Percentiles rank a stretch among this genome's conserved stretches.
Conservation (phyloP, 2,113 vertebrate genomes). For the Chascanopsetta lugubris region DNA sequence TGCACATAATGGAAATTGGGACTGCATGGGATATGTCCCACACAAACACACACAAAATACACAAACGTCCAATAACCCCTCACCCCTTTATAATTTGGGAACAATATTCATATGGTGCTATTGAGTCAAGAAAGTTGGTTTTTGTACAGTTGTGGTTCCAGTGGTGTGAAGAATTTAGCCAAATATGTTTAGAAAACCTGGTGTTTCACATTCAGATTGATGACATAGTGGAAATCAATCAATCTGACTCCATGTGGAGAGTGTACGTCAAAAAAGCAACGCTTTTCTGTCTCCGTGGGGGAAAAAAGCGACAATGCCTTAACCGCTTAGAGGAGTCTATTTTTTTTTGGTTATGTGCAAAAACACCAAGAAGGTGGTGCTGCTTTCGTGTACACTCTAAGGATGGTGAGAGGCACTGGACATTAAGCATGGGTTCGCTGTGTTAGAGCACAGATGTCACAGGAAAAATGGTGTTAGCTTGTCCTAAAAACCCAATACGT, state of each 20-base stretch:
- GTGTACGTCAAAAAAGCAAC: conserved; percentile 52
- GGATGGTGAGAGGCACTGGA: conserved; percentile 40
- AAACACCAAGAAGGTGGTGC: conserved; percentile 34
- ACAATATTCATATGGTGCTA: conserved; percentile 80
- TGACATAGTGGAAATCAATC: conserved; percentile 4
- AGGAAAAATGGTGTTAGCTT: conserved; percentile 41
- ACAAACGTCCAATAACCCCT: conserved; percentile 51
- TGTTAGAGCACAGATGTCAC: conserved; percentile 24
- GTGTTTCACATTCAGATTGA: conserved; percentile 25
- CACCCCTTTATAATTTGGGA: conserved; percentile 75
- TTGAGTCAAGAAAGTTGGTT: conserved; percentile 42
- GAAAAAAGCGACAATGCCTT: conserved; percentile 51
- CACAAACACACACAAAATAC: conserved; percentile 33
- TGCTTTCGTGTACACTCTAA: conserved; percentile 42
- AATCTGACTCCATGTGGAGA: conserved; percentile 14
- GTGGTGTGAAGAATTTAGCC: conserved; percentile 45
- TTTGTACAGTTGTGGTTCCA: conserved; percentile 56
- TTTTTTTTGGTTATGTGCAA: conserved; percentile 1
- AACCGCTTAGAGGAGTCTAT: conserved; percentile 31
- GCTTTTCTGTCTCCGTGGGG: conserved; percentile 30
- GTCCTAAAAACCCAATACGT: conserved; percentile 30
- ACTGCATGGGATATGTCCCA: conserved; percentile 54
- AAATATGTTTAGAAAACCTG: conserved; percentile 46
- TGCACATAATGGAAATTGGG: conserved; percentile 39
- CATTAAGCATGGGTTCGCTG: conserved; percentile 17